These are phyloP conservation scores for Numida meleagris DNA, from an alignment of 2,113 vertebrate species.

Conservation along the genomic window DNA sequence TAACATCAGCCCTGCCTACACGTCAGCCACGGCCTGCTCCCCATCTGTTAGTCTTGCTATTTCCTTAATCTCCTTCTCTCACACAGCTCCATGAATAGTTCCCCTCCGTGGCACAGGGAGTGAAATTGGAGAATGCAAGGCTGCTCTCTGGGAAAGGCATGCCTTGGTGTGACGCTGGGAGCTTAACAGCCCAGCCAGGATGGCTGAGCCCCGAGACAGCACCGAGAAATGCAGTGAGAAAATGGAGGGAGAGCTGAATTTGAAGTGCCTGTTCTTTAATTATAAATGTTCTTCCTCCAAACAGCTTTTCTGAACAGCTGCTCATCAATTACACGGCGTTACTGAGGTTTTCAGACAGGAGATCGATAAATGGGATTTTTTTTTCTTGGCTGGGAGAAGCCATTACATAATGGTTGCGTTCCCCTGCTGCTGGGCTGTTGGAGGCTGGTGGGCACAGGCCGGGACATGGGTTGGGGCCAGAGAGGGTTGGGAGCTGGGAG, in stretches of 20 bases:
- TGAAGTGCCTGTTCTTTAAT: conserved; percentile 64
- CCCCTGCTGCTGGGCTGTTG: conserved; percentile 6
- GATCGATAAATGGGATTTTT: conserved; percentile 63
- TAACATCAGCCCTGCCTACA: conserved; percentile 66
- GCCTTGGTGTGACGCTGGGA: background rate
- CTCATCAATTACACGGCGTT: conserved; percentile 59
- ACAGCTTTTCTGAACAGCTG: conserved; percentile 69
- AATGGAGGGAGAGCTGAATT: conserved; percentile 41
- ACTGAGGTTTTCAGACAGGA: conserved; percentile 64
- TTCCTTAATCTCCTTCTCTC: conserved; percentile 57
- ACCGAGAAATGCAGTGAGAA: conserved; percentile 10
- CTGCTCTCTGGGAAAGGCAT: conserved; percentile 25
- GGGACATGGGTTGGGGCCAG: background rate
- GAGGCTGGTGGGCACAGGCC: background rate
- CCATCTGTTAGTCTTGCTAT: conserved; percentile 62
- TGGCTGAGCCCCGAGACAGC: background rate
- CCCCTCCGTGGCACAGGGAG: conserved; percentile 11
- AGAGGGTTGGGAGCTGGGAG: background rate
- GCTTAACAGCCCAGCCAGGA: conserved; percentile 24
- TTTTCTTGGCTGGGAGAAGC: conserved; percentile 56
- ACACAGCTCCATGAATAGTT: conserved; percentile 36
- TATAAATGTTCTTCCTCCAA: conserved; percentile 68
- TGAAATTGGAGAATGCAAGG: background rate
- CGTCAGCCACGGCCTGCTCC: conserved; percentile 53
- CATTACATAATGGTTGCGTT: conserved; percentile 67